phyloP scores from a whole-genome alignment of 2,888 invertebrate species.

The Priocnemis perturbator region DNA sequence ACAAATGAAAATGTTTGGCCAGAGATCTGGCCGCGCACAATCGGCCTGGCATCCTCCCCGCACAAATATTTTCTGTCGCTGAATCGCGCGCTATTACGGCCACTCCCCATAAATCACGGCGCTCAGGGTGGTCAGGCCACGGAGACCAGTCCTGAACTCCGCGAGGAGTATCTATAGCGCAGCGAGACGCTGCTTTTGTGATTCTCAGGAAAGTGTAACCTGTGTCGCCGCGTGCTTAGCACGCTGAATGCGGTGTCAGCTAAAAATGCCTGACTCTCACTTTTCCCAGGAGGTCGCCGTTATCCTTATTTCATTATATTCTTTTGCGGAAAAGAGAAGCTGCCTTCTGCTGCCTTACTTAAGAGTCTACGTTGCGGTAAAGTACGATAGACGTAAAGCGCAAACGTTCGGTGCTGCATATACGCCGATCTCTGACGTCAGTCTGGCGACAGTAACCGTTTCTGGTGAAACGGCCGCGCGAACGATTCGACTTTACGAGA shows the following conservation, averaged over 20 bases:
- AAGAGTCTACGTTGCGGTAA: too few relatives aligned
- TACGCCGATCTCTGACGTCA: slow-evolving; percentile 42
- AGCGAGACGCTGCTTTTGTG: slow-evolving; percentile 24
- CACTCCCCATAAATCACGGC: slow-evolving; percentile 65
- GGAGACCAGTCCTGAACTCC: slow-evolving; percentile 20
- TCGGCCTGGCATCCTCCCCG: slow-evolving; percentile 39
- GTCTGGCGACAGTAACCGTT: slow-evolving; percentile 31
- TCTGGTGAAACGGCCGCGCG: slow-evolving; percentile 38
- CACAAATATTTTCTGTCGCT: slow-evolving; percentile 65
- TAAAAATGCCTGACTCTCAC: too few relatives aligned
- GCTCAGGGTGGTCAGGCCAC: slow-evolving; percentile 67
- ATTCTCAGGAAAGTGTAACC: too few relatives aligned
- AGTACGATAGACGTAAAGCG: too few relatives aligned
- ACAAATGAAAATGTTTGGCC: slow-evolving; percentile 71
- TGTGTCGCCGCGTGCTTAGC: too few relatives aligned
- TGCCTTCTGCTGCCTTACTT: too few relatives aligned
- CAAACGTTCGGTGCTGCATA: too few relatives aligned
- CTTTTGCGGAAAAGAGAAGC: too few relatives aligned
- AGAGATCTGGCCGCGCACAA: slow-evolving; percentile 55
- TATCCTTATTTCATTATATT: too few relatives aligned
- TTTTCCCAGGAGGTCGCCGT: too few relatives aligned
- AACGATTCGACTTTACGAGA: slow-evolving; percentile 57
- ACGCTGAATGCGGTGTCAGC: too few relatives aligned
- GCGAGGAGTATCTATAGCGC: slow-evolving; percentile 27
- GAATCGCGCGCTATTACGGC: slow-evolving; percentile 64